Evolutionary conservation across 2,113 vertebrate genomes (phyloP).

Genomic region (Rousettus leschenaultii): DNA sequence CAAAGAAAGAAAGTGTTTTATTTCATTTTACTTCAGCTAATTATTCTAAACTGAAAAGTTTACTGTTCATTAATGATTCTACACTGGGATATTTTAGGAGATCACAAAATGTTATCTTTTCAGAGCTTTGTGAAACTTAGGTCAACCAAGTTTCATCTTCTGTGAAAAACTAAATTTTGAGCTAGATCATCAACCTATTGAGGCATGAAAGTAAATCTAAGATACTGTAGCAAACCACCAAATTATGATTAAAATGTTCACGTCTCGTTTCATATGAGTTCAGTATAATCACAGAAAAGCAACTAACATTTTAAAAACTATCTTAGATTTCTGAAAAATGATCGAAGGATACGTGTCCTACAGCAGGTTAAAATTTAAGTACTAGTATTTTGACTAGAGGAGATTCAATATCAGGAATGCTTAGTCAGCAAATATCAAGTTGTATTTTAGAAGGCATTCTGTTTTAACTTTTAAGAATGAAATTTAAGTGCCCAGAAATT

Average conservation of each 20-base stretch:
- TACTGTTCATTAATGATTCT: slow-evolving; percentile 41
- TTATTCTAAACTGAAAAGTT: slow-evolving; percentile 27
- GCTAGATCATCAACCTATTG: not conserved
- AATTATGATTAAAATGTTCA: not conserved
- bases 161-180: slow-evolving; percentile 32
- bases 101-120: slow-evolving; percentile 43
- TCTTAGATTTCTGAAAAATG: not conserved
- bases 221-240: not conserved
- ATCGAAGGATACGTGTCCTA: not conserved
- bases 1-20: slow-evolving; percentile 30
- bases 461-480: not conserved
- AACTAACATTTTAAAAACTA: not conserved
- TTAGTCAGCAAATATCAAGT: not conserved
- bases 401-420: not conserved
- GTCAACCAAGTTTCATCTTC: not conserved
- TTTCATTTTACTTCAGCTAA: slow-evolving; percentile 43
- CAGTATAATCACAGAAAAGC: not conserved
- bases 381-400: not conserved
- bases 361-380: not conserved
- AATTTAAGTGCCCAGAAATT: not conserved
- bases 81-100: not conserved
- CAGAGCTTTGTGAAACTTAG: not conserved
- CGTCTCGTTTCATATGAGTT: not conserved
- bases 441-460: slow-evolving; percentile 6
- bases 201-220: not conserved